Base-by-base conservation (phyloP, 2,888 invertebrate genomes). In the Napeogenes sylphis region DNA sequence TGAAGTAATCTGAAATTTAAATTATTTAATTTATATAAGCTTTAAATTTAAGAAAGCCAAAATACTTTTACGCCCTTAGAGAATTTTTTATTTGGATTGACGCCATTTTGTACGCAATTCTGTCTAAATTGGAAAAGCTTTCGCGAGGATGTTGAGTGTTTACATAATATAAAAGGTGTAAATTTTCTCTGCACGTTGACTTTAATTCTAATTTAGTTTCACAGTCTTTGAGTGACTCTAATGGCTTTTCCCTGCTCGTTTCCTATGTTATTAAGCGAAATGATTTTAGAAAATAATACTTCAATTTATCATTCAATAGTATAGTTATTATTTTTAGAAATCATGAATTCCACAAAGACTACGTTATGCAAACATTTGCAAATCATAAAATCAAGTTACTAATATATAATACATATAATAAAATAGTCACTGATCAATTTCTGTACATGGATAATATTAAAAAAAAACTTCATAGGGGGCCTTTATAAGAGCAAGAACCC, bases 1-100 rank as follows among this genome's bases (percentile, higher is more conserved):
- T 21, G 2, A 70, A 66, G 61, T 68, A 70, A 70, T 70, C 68
- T 71, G 68, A 73, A 35, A 73, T 75, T 71, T 66, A 71, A 74
- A 75, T 73, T 68, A 68, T 61, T 61, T 66, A 58, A 65, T 63
- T 59, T 46, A 53, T 60, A 42, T 56, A 60, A 59, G 67, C 70
- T 67, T 58, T 58, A 64, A 55, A 70, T 70, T 72, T 64, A 69
- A 70, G 70, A 69, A 71, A 68, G 65, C 58, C 63, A 54, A 65
- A 71, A 71, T 68, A 70, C 70, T 72, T 71, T 71, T 66, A 72
- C 67, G 69, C 58, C 62, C 63, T 67, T 70, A 62, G 67, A 62
- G 67, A 62, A 68, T 62, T 66, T 70, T 66, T 71, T 68, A 65
- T 69, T 69, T 61, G 65, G 58, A 69, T 68, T 62, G 65, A 62